A percentile compares a stretch with the other conserved stretches of the same genome.
Conservation (phyloP, 1,140 invertebrate genomes). For the Teleopsis dalmanni region DNA sequence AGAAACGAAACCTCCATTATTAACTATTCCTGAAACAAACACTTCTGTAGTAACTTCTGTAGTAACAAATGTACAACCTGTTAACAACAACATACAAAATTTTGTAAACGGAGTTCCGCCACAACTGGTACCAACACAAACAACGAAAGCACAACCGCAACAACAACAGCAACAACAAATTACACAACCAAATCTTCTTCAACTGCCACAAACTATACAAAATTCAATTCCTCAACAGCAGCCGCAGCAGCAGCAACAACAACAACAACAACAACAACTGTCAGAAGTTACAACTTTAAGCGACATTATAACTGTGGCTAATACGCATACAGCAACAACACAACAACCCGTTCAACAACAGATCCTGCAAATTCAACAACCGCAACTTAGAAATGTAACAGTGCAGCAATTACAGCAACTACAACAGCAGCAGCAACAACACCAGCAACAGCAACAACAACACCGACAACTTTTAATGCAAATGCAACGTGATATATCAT, state of each 20-base stretch:
- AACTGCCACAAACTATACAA: slow-evolving; percentile 15
- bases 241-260: slow-evolving; percentile 19
- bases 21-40: no score
- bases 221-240: slow-evolving; percentile 24
- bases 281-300: slow-evolving; percentile 20
- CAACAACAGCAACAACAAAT: neutral
- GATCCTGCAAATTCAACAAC: slow-evolving; percentile 30
- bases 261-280: slow-evolving; percentile 23
- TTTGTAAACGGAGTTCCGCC: slow-evolving; percentile 1
- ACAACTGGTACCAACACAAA: neutral
- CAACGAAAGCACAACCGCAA: neutral
- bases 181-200: neutral
- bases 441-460: slow-evolving; percentile 9
- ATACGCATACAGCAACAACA: slow-evolving; percentile 5
- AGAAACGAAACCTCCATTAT: no score
- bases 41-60: no score
- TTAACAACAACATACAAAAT: neutral
- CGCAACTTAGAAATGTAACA: slow-evolving; percentile 35
- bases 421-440: slow-evolving; percentile 16
- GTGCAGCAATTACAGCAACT: slow-evolving; percentile 26
- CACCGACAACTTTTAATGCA: slow-evolving; percentile 31
- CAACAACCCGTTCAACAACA: slow-evolving; percentile 15
- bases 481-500: slow-evolving; percentile 30
- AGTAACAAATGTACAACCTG: no score
- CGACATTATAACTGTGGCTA: slow-evolving; percentile 35